Evolutionary conservation across 2,888 invertebrate species (phyloP), one percentile per base, ranked within the genome.

Genomic region (Catocala fraxini): DNA sequence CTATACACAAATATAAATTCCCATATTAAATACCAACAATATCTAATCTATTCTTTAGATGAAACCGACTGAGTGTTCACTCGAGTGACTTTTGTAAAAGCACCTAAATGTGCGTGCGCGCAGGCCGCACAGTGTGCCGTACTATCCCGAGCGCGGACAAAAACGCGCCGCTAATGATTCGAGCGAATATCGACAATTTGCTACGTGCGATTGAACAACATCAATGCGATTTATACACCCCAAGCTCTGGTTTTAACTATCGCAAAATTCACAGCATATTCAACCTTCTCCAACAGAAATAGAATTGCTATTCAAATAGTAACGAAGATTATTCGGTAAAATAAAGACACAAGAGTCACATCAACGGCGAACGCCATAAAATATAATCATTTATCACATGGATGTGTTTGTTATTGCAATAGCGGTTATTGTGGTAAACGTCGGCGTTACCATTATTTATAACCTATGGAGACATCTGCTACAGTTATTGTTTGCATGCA

Each of bases 381-480:
- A 90, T 89, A 89, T 89, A 84, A 90, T 90, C 91, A 92, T 94
- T 93, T 92, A 93, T 94, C 93, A 93, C 80, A 76, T 81, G 80
- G 87, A 87, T 87, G 88, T 91, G 91, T 92, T 91, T 92, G 91
- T 89, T 91, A 89, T 89, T 87, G 89, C 89, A 82, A 83, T 84
- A 84, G 87, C 72, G 89, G 91, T 91, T 87, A 88, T 89, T 89
- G 93, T 85, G 93, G 93, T 92, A 89, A 90, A 90, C 86, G 91
- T 88, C 88, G 91, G 90, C 89, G 91, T 89, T 88, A 84, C 85
- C 89, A 86, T 87, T 89, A 90, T 90, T 91, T 89, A 90, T 88
- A 87, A 87, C 86, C 81, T 79, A 80, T 80, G 80, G 80, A 83
- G 89, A 88, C 92, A 92, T 92, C 91, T 92, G 92, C 90, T 85